Evolutionary conservation across 1,140 invertebrate genomes (phyloP).

Genomic region (Zaprionus capensis): DNA sequence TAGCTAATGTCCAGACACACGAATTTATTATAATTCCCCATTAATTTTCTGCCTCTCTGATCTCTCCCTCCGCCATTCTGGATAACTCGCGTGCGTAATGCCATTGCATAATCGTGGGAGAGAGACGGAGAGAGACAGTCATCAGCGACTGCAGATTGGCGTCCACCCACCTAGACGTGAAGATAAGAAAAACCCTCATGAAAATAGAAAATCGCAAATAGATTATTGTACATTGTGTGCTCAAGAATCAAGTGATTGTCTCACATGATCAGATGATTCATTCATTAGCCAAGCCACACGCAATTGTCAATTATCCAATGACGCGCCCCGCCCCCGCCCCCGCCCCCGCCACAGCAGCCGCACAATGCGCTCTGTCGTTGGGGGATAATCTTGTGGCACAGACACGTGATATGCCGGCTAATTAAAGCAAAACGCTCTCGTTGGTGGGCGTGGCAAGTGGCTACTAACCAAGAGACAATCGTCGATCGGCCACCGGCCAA

Average conservation of each 20-base stretch:
- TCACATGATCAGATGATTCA: constrained; percentile 24
- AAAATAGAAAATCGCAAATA: constrained; percentile 19
- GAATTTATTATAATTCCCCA: constrained; percentile 30
- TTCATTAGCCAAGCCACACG: constrained; percentile 22
- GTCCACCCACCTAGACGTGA: constrained; percentile 4
- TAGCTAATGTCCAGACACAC: constrained; percentile 19
- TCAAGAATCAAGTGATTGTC: constrained; percentile 11
- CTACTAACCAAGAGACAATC: neutral
- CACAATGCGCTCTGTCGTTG: neutral
- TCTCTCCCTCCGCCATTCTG: constrained; percentile 10
- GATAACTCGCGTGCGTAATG: constrained; percentile 44
- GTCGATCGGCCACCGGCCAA: neutral
- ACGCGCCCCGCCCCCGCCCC: neutral
- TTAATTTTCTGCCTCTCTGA: constrained; percentile 13
- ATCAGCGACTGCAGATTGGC: neutral
- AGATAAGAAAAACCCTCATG: neutral
- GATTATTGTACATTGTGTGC: neutral
- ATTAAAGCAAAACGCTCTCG: constrained; percentile 50
- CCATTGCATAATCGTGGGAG: constrained; percentile 37
- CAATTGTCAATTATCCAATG: constrained; percentile 1
- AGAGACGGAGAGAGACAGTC: neutral
- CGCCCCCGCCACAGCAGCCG: constrained; percentile 6
- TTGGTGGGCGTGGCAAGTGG: constrained; percentile 40
- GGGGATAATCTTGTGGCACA: constrained; percentile 16
- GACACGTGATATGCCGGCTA: constrained; percentile 79